phyloP scores from a whole-genome alignment of 2,113 vertebrate genomes.

The Zosterops borbonicus region DNA sequence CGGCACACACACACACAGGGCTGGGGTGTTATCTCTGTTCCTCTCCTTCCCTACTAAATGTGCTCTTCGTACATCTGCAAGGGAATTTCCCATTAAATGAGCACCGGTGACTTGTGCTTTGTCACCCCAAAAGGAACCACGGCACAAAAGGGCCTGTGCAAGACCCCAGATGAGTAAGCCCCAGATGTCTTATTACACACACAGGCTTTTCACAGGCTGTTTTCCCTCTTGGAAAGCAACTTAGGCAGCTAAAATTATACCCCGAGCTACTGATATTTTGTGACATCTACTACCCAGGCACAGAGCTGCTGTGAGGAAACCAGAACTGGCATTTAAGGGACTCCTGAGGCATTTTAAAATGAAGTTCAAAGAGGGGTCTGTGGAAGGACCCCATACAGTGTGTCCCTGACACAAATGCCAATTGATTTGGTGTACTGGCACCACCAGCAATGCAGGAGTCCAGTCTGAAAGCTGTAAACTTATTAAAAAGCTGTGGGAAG shows the following conservation, averaged over 20 bases:
- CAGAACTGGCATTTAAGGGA: neutral
- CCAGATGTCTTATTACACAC: conserved; percentile 8
- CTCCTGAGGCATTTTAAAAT: neutral
- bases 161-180: conserved; percentile 28
- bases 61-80: neutral
- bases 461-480: neutral
- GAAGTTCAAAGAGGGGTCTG: neutral
- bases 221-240: conserved; percentile 8
- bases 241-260: conserved; percentile 31
- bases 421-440: neutral
- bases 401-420: neutral
- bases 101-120: neutral
- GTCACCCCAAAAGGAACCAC: neutral
- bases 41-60: neutral
- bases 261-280: neutral
- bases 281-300: neutral
- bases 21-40: neutral
- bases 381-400: neutral
- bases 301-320: neutral
- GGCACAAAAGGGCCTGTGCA: neutral
- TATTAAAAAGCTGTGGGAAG: neutral
- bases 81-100: neutral
- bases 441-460: neutral
- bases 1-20: too few species aligned
- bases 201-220: neutral